phyloP scores from a whole-genome alignment of 2,797 vertebrate genomes.

The Miichthys miiuy region DNA sequence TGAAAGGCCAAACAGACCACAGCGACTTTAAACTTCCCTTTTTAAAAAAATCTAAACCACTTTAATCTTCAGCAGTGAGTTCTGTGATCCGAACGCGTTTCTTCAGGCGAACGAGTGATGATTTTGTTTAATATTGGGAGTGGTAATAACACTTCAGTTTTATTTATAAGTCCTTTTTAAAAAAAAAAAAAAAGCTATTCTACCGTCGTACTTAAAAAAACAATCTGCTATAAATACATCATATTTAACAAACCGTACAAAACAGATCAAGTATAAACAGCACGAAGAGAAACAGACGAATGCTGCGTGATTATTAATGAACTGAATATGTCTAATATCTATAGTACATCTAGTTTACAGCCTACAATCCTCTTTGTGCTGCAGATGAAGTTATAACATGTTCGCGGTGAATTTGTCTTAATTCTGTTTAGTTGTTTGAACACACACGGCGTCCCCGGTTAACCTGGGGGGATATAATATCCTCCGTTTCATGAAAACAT shows the following conservation, averaged over 20 bases:
- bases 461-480: not conserved
- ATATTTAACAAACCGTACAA: slow-evolving; percentile 70
- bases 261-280: slow-evolving; percentile 77
- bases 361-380: slow-evolving; percentile 7
- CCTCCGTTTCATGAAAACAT: slow-evolving; percentile 3
- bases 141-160: slow-evolving; percentile 63
- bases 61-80: not conserved
- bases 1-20: slow-evolving; percentile 10
- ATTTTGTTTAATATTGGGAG: slow-evolving; percentile 41
- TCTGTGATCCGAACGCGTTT: not conserved
- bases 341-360: slow-evolving; percentile 40
- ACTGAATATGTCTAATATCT: slow-evolving; percentile 26
- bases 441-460: not conserved
- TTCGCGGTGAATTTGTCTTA: not conserved
- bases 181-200: slow-evolving; percentile 28
- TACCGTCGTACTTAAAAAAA: slow-evolving; percentile 46
- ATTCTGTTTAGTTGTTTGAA: not conserved
- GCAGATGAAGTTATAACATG: not conserved
- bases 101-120: not conserved
- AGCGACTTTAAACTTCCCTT: slow-evolving; percentile 48
- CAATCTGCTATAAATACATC: slow-evolving; percentile 75
- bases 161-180: not conserved
- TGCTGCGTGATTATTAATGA: not conserved
- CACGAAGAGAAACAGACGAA: slow-evolving; percentile 39
- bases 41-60: not conserved